Conservation (phyloP, 1,140 invertebrate species). For the Bicyclus anynana region DNA sequence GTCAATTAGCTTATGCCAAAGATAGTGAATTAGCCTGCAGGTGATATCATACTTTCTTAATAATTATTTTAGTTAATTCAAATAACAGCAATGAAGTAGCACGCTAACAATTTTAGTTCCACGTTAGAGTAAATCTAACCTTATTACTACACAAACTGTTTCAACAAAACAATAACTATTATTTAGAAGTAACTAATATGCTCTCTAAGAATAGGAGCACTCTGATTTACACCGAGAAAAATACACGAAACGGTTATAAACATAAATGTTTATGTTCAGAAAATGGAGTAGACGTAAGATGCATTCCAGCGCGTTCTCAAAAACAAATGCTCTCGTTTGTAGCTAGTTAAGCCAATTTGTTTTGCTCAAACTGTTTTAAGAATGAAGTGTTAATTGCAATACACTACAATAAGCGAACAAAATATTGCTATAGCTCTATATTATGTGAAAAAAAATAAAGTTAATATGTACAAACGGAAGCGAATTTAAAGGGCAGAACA, state of each 20-base stretch:
- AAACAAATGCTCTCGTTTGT: slow-evolving; percentile 3
- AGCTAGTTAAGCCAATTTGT: neutral
- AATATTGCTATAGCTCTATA: neutral
- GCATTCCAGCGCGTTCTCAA: slow-evolving; percentile 19
- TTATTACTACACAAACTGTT: too few species aligned
- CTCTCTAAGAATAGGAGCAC: slow-evolving; percentile 7
- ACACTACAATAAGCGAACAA: neutral
- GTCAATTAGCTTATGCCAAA: too few species aligned
- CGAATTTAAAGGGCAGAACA: too few species aligned
- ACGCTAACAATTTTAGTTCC: too few species aligned
- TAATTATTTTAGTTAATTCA: too few species aligned
- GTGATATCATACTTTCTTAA: too few species aligned
- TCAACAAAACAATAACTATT: neutral
- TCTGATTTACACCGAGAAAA: slow-evolving; percentile 17
- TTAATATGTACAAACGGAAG: too few species aligned
- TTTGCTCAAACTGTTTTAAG: neutral
- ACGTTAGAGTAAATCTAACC: too few species aligned
- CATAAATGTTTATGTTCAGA: slow-evolving; percentile 22
- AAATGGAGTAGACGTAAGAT: slow-evolving; percentile 23
- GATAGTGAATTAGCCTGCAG: too few species aligned
- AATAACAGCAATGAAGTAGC: too few species aligned
- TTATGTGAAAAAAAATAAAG: too few species aligned
- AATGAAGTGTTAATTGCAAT: neutral
- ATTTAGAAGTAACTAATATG: neutral
- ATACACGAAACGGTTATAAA: slow-evolving; percentile 17